Evolutionary conservation across 2,888 invertebrate genomes (phyloP).

Genomic region (Uloborus plumipes): DNA sequence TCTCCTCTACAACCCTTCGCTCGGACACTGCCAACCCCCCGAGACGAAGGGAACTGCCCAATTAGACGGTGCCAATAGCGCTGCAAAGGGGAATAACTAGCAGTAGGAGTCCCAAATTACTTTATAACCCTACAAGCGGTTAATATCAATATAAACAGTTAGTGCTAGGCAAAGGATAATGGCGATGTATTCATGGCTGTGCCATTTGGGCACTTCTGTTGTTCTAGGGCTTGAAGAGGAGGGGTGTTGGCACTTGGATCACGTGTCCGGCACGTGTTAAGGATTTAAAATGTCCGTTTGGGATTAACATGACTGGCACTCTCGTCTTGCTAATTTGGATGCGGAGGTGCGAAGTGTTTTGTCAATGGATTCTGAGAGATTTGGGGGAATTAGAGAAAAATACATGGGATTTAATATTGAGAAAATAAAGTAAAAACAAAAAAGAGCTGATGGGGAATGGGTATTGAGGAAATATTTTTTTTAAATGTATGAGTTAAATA

Average conservation of each 20-base stretch:
- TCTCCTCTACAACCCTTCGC: conserved; percentile 33
- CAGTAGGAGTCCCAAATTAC: conserved; percentile 52
- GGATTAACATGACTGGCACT: neutral
- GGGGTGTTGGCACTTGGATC: neutral
- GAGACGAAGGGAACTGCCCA: conserved; percentile 28
- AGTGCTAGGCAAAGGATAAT: no score
- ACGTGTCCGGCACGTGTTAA: neutral
- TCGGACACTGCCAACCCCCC: conserved; percentile 10
- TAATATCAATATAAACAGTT: no score
- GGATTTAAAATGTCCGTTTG: conserved; percentile 2
- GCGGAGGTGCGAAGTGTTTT: no score
- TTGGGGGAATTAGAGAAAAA: no score
- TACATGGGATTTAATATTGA: no score
- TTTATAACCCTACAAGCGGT: conserved; percentile 13
- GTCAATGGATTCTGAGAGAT: no score
- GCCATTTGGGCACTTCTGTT: conserved; percentile 4
- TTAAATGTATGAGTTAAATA: no score
- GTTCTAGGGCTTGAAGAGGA: neutral
- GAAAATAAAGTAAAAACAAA: no score
- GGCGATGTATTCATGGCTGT: neutral
- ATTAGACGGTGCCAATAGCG: conserved; percentile 49
- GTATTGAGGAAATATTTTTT: no score
- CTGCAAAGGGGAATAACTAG: neutral
- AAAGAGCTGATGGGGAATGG: no score
- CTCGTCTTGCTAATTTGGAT: no score